Conservation (phyloP, 2,888 invertebrate genomes). For the Trissonchulus sp. region DNA sequence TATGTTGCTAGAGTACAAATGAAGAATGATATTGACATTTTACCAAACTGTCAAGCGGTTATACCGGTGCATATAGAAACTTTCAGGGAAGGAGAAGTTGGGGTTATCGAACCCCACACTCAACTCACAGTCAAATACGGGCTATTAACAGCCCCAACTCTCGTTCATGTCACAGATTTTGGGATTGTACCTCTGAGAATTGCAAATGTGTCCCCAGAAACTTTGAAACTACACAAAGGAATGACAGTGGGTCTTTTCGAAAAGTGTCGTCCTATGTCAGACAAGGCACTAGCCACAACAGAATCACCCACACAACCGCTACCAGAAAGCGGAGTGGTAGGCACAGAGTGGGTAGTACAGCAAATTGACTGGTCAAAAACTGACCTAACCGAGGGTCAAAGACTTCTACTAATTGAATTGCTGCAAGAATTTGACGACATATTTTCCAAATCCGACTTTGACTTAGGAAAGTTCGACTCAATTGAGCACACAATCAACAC, state of each 20-base stretch:
- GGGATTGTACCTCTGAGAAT: not conserved
- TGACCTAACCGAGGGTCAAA: not conserved
- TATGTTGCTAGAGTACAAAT: not conserved
- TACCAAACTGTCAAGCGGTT: not conserved
- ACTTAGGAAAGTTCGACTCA: not conserved
- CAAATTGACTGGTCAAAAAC: not conserved
- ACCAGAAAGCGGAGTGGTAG: not conserved
- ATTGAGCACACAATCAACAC: constrained; percentile 6
- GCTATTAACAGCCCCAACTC: not conserved
- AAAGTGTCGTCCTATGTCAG: not conserved
- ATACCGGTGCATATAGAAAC: not conserved
- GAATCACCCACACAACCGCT: not conserved
- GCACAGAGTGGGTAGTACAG: not conserved
- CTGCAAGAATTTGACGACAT: not conserved
- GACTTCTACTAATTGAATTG: not conserved
- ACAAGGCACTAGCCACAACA: not conserved
- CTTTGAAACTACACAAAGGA: not conserved
- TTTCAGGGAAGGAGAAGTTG: not conserved
- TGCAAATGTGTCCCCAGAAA: not conserved
- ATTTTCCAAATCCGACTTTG: not conserved
- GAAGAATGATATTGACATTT: not conserved
- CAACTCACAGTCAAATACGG: not conserved
- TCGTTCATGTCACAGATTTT: not conserved
- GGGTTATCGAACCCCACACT: not conserved
- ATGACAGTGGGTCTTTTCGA: not conserved